phyloP scores from a whole-genome alignment of 2,888 invertebrate species.

The Polylopha cassiicola region DNA sequence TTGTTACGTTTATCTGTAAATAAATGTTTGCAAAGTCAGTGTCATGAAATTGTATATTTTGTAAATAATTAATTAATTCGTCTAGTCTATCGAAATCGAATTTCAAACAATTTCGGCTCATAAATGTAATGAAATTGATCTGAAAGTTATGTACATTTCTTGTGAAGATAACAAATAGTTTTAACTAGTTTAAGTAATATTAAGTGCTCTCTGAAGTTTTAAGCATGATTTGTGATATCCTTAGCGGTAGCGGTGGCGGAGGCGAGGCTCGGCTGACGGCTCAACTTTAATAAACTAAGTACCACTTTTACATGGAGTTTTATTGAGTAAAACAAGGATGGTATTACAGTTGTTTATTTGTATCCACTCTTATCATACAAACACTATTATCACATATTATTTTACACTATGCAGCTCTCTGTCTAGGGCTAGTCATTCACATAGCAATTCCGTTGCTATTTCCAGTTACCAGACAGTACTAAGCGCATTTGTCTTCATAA shows the following conservation, averaged over 20 bases:
- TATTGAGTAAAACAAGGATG: conserved; percentile 12
- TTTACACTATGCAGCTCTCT: conserved; percentile 6
- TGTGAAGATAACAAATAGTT: not conserved
- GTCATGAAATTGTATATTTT: conserved; percentile 6
- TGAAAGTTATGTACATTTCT: not conserved
- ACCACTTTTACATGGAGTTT: conserved; percentile 6
- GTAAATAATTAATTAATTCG: conserved; percentile 17
- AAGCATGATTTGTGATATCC: conserved; percentile 12
- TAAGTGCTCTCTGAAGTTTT: conserved; percentile 9
- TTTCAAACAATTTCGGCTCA: not conserved
- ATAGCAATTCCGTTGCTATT: too few relatives aligned
- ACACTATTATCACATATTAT: conserved; percentile 11
- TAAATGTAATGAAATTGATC: too few relatives aligned
- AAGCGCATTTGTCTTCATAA: too few relatives aligned
- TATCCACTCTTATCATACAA: conserved; percentile 1
- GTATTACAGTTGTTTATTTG: conserved; percentile 17
- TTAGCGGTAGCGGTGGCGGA: conserved; percentile 1
- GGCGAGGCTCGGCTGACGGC: conserved; percentile 4
- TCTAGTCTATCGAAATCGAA: conserved; percentile 16
- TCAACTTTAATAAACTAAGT: conserved; percentile 15
- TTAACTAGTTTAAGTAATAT: conserved; percentile 6
- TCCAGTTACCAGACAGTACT: too few relatives aligned
- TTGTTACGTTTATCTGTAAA: conserved; percentile 25
- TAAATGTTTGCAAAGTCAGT: conserved; percentile 28
- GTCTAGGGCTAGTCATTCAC: not conserved